Evolutionary conservation across 2,113 vertebrate species (phyloP).

Genomic region (Lagopus muta): DNA sequence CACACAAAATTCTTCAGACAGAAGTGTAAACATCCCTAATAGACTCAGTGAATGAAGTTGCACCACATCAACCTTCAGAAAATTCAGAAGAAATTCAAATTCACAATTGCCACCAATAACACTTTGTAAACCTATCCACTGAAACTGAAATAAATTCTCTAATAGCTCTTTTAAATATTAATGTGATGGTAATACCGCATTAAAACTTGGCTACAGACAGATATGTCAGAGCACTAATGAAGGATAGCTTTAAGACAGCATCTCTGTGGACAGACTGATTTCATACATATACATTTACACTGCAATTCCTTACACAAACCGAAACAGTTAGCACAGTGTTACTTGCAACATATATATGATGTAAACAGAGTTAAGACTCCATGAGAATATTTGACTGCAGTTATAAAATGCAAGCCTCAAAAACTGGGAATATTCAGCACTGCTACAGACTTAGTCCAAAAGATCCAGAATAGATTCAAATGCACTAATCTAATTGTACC

Average conservation of each 20-base stretch:
- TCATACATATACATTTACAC: neutral
- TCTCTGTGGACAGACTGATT: neutral
- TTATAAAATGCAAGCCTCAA: neutral
- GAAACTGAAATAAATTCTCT: conserved; percentile 68
- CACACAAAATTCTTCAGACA: conserved; percentile 50
- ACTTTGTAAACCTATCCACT: conserved; percentile 50
- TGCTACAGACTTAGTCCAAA: neutral
- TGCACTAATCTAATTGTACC: neutral
- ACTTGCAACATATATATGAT: neutral
- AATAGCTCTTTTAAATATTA: conserved; percentile 65
- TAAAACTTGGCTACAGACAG: conserved; percentile 1
- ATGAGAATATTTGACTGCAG: neutral
- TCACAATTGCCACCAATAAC: conserved; percentile 60
- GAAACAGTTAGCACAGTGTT: neutral
- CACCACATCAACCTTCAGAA: conserved; percentile 62
- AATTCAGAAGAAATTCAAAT: conserved; percentile 72
- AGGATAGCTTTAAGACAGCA: neutral
- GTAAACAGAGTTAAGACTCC: neutral
- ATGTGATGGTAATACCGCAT: conserved; percentile 1
- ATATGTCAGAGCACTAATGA: neutral
- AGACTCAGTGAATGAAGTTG: conserved; percentile 74
- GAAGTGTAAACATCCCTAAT: conserved; percentile 69
- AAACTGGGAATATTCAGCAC: neutral
- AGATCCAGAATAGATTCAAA: neutral
- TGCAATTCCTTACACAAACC: neutral